Conservation (phyloP, 2,888 invertebrate genomes). For the Listrodromus nycthemerus region DNA sequence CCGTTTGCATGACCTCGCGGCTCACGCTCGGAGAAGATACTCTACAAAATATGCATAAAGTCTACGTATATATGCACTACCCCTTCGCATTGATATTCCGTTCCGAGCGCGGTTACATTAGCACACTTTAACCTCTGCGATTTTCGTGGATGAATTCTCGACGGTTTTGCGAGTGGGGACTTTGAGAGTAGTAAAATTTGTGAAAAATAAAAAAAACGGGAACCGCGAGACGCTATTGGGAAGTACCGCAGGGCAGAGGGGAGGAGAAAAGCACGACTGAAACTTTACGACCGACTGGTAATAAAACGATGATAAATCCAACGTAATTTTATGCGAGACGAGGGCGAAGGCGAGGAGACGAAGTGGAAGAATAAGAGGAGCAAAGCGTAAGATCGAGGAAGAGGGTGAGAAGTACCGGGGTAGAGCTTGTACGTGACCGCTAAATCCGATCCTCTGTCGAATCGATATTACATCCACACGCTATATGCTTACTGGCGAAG, state of each 20-base stretch:
- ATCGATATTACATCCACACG: slow-evolving; percentile 49
- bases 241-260: slow-evolving; percentile 19
- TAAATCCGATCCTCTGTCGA: slow-evolving; percentile 40
- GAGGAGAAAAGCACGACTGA: slow-evolving; percentile 21
- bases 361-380: slow-evolving; percentile 18
- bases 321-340: slow-evolving; percentile 61
- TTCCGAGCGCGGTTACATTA: slow-evolving; percentile 44
- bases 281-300: slow-evolving; percentile 63
- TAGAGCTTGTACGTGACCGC: slow-evolving; percentile 51
- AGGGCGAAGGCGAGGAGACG: slow-evolving; percentile 48
- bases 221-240: slow-evolving; percentile 43
- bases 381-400: slow-evolving; percentile 12
- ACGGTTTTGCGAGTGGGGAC: slow-evolving; percentile 6
- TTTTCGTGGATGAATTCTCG: slow-evolving; percentile 31
- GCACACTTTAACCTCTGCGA: slow-evolving; percentile 42
- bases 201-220: slow-evolving; percentile 43
- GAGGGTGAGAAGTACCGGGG: slow-evolving; percentile 40
- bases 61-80: background rate
- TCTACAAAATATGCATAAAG: background rate
- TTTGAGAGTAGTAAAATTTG: slow-evolving; percentile 54
- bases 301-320: slow-evolving; percentile 65
- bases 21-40: background rate
- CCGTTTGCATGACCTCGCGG: background rate
- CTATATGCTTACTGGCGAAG: slow-evolving; percentile 9
- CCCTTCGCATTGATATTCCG: slow-evolving; percentile 54